A percentile compares a stretch with the other conserved stretches of the same genome.
These are phyloP conservation scores for Tineola bisselliella DNA, from an alignment of 2,888 invertebrate species.

Conservation along the genomic window DNA sequence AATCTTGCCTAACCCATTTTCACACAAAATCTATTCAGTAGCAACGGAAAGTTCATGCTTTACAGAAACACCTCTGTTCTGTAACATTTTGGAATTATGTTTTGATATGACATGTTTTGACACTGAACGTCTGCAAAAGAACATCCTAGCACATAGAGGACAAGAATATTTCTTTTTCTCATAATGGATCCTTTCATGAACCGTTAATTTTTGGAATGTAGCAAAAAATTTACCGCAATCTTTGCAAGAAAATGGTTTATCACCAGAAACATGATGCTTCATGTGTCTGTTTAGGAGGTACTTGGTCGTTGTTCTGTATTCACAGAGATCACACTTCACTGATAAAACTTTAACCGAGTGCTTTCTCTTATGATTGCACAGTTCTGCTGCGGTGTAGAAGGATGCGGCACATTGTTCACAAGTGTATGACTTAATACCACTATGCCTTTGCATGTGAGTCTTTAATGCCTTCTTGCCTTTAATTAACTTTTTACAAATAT, in stretches of 20 bases:
- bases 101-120: constrained; percentile 24
- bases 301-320: constrained; percentile 7
- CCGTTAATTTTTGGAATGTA: constrained; percentile 27
- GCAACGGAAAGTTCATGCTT: neutral
- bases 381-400: constrained; percentile 38
- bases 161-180: constrained; percentile 36
- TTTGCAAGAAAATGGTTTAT: constrained; percentile 24
- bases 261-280: constrained; percentile 1
- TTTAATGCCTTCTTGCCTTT: constrained; percentile 11
- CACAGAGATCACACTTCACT: constrained; percentile 9
- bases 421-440: constrained; percentile 33
- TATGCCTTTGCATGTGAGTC: constrained; percentile 40
- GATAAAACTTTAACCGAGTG: constrained; percentile 1
- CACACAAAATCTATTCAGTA: neutral
- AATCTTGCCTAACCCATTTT: too few species aligned
- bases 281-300: neutral
- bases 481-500: constrained; percentile 12
- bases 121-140: constrained; percentile 27
- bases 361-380: constrained; percentile 33
- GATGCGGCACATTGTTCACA: constrained; percentile 46
- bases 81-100: constrained; percentile 17
- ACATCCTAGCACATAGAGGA: constrained; percentile 34
- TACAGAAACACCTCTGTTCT: neutral
- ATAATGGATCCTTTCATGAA: constrained; percentile 38
- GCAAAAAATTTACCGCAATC: constrained; percentile 41